Percentiles rank a stretch among this genome's conserved stretches.
phyloP scores from a whole-genome alignment of 1,140 invertebrate species.

The Drosophila parvula region DNA sequence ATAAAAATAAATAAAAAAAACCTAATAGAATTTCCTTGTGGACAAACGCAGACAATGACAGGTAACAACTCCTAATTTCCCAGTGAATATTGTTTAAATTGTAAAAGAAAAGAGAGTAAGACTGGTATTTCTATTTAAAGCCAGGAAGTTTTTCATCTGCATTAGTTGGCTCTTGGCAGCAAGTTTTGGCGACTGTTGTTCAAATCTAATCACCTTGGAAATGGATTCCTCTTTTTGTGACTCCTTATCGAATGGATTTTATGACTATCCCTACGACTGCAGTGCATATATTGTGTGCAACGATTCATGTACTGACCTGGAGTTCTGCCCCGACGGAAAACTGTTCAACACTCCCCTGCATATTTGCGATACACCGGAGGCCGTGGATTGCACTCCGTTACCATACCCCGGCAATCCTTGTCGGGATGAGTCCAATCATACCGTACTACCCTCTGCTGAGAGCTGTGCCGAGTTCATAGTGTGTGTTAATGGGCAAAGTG shows the following conservation, averaged over 20 bases:
- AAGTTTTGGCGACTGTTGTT: not conserved
- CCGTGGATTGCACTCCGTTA: constrained; percentile 37
- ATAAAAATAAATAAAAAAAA: no score
- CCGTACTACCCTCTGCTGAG: constrained; percentile 26
- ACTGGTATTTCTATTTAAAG: not conserved
- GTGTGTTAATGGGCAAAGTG: constrained; percentile 28
- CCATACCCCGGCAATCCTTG: constrained; percentile 26
- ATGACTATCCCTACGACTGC: constrained; percentile 60
- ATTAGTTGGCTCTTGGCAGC: constrained; percentile 1
- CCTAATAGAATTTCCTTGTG: not conserved
- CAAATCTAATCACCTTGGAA: not conserved
- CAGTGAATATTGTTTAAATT: not conserved
- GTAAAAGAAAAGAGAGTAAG: not conserved
- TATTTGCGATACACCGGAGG: constrained; percentile 65
- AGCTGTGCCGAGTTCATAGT: constrained; percentile 51
- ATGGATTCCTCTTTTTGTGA: constrained; percentile 17
- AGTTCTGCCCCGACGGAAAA: constrained; percentile 45
- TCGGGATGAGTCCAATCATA: constrained; percentile 4
- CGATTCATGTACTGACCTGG: constrained; percentile 27
- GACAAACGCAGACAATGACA: not conserved
- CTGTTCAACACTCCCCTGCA: constrained; percentile 46
- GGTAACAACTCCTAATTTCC: not conserved
- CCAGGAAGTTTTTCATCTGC: not conserved
- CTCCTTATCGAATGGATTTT: constrained; percentile 27
- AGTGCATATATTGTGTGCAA: constrained; percentile 55